These are phyloP conservation scores for Thalpophila matura DNA, from an alignment of 2,888 invertebrate genomes.

Conservation along the genomic window DNA sequence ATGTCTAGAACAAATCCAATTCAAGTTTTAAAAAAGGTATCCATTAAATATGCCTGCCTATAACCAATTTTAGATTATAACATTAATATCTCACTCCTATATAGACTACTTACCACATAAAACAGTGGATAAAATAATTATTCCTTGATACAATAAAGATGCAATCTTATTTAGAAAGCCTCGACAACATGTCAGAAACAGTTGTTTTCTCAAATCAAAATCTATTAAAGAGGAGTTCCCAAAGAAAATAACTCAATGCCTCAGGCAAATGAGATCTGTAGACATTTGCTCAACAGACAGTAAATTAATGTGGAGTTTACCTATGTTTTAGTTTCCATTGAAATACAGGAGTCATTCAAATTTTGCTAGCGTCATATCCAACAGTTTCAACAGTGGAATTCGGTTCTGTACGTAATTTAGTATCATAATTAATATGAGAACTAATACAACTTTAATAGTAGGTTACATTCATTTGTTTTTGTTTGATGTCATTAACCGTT, in stretches of 20 bases:
- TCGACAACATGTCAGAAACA: conserved; percentile 77
- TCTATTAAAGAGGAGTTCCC: conserved; percentile 72
- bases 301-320: conserved; percentile 63
- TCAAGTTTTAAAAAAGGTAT: too few species aligned
- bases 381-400: background rate
- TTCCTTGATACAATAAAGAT: background rate
- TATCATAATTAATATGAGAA: too few species aligned
- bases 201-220: conserved; percentile 78
- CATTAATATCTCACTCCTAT: too few species aligned
- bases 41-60: too few species aligned
- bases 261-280: conserved; percentile 75
- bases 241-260: conserved; percentile 72
- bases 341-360: conserved; percentile 45
- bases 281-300: conserved; percentile 70
- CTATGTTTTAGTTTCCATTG: conserved; percentile 33
- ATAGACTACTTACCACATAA: too few species aligned
- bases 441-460: too few species aligned
- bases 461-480: background rate
- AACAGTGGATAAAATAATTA: background rate
- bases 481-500: background rate
- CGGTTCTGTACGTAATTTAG: background rate
- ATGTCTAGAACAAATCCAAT: too few species aligned
- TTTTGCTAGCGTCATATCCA: conserved; percentile 8
- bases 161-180: conserved; percentile 26
- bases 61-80: too few species aligned